These are phyloP conservation scores for Hycleus phaleratus DNA, from an alignment of 1,140 invertebrate species.

Conservation along the genomic window DNA sequence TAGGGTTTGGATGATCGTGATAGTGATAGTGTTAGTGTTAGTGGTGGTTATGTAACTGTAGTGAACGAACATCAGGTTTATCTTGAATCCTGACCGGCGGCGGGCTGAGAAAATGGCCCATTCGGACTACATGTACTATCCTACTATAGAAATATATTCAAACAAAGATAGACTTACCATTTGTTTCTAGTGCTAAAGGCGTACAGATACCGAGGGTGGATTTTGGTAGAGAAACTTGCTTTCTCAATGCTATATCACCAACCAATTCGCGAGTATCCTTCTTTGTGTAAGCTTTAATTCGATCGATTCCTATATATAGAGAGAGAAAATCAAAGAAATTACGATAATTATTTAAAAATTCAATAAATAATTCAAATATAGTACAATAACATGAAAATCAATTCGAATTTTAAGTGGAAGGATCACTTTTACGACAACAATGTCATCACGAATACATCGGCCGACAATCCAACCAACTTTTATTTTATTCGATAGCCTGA, in stretches of 20 bases:
- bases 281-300: constrained; percentile 63
- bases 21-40: too few relatives aligned
- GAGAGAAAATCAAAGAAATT: too few relatives aligned
- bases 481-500: constrained; percentile 11
- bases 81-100: constrained; percentile 22
- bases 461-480: not conserved
- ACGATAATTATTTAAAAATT: too few relatives aligned
- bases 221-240: constrained; percentile 66
- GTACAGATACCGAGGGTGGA: constrained; percentile 69
- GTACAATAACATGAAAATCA: constrained; percentile 2
- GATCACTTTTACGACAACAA: not conserved
- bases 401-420: constrained; percentile 1
- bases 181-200: constrained; percentile 71
- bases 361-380: constrained; percentile 2
- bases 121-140: constrained; percentile 18
- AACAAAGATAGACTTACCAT: constrained; percentile 50
- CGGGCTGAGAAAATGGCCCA: constrained; percentile 19
- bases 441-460: not conserved
- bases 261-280: constrained; percentile 59
- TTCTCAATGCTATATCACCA: constrained; percentile 59
- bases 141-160: constrained; percentile 12
- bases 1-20: too few relatives aligned
- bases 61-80: constrained; percentile 23
- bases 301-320: constrained; percentile 55
- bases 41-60: not conserved